Base-by-base conservation (phyloP, 2,888 invertebrate genomes). In the Nephrocerus scutellatus region DNA sequence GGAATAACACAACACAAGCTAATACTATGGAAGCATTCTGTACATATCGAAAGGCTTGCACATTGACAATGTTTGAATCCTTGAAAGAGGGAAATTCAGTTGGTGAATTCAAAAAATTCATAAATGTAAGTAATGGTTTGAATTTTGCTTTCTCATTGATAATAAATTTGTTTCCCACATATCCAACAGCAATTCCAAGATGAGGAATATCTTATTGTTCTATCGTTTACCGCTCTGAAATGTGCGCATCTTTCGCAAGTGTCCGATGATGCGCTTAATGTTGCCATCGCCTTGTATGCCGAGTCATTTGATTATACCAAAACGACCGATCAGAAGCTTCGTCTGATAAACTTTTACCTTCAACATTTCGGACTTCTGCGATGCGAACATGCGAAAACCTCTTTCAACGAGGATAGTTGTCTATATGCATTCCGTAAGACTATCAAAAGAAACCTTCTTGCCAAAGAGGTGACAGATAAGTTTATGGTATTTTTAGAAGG, bases 161-260 rank as follows among this genome's bases (percentile, higher is more conserved):
- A n/a, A n/a, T n/a, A n/a, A n/a, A n/a, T n/a, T n/a, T n/a, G n/a
- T n/a, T n/a, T n/a, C n/a, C n/a, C n/a, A n/a, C n/a, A n/a, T 24
- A 26, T 39, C 22, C 13, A 5, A 10, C 21, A 69, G 69, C 52
- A 53, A 51, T 62, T 58, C 30, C 51, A 44, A 21, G 60, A 53
- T 3, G 63, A 68, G 14, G 57, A 65, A 16, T 62, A 67, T 34
- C 39, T 70, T 12, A 51, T 62, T 14, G 37, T 62, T 29, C 53
- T 66, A 3, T 54, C 63, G n/a, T 69, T 63, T 25, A 63, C 66
- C n/a, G 54, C 65, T 6, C 46, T 69, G 3, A 70, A 69, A 49
- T 63, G 64, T 38, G 64, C 59, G 1, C 59, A 66, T 36, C 47
- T 68, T 12, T 51, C 66, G 0, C 46, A 60, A 32, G 41, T 55